Conservation (phyloP, 2,797 vertebrate species). For the Chaunax sp. region DNA sequence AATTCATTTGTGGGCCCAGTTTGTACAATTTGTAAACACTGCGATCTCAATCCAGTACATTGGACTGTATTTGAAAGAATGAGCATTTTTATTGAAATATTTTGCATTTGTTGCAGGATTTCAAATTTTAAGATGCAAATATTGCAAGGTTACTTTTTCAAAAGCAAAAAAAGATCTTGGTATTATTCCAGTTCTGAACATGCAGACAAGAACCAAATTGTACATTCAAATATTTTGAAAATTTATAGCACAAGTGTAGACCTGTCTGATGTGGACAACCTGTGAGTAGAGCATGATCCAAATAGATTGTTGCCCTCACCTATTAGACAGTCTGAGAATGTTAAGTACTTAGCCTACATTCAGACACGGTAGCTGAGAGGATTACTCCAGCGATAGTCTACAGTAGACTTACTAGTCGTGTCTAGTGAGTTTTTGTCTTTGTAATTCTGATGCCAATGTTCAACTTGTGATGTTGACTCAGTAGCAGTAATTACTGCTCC, state of each 20-base stretch:
- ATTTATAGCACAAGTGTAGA: slow-evolving; percentile 13
- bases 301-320: slow-evolving; percentile 42
- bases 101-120: not conserved
- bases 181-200: too few relatives aligned
- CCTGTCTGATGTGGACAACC: slow-evolving; percentile 20
- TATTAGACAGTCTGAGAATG: slow-evolving; percentile 55
- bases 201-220: too few relatives aligned
- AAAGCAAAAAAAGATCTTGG: too few relatives aligned
- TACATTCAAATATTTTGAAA: slow-evolving; percentile 12
- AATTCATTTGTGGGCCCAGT: too few relatives aligned
- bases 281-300: slow-evolving; percentile 26
- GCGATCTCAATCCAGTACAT: slow-evolving; percentile 11
- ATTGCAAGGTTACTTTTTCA: too few relatives aligned
- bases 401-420: slow-evolving; percentile 35
- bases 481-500: slow-evolving; percentile 61
- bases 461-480: slow-evolving; percentile 78
- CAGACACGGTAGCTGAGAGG: slow-evolving; percentile 50
- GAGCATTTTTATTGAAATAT: not conserved
- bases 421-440: slow-evolving; percentile 18
- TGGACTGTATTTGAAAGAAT: slow-evolving; percentile 15
- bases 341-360: slow-evolving; percentile 47
- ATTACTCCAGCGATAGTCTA: slow-evolving; percentile 48
- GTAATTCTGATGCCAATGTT: slow-evolving; percentile 56
- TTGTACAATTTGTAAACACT: too few relatives aligned
- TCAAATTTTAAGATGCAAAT: not conserved